Evolutionary conservation across 2,888 invertebrate genomes (phyloP).

Genomic region (Blastobasis adustella): DNA sequence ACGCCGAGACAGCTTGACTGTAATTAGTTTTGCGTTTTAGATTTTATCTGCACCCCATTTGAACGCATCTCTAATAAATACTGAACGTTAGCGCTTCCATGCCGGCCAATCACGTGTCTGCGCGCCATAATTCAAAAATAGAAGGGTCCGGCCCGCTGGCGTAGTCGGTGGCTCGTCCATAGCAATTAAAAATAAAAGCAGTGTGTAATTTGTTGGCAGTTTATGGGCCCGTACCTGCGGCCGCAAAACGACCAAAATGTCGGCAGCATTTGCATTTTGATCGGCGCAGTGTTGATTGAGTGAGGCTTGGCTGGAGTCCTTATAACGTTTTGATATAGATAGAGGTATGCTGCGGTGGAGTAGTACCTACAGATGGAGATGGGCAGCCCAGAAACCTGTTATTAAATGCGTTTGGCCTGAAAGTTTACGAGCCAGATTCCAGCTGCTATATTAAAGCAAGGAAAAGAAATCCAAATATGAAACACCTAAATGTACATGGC

Average conservation of each 20-base stretch:
- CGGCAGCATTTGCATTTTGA: conserved; percentile 57
- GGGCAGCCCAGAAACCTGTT: too few relatives aligned
- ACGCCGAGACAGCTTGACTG: neutral
- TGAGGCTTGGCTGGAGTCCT: conserved; percentile 27
- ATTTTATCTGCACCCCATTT: conserved; percentile 36
- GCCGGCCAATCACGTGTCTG: conserved; percentile 63
- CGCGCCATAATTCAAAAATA: conserved; percentile 67
- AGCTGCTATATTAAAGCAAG: too few relatives aligned
- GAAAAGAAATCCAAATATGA: too few relatives aligned
- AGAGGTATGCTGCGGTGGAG: too few relatives aligned
- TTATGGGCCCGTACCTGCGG: conserved; percentile 45
- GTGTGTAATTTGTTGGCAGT: conserved; percentile 66
- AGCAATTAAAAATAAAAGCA: conserved; percentile 71
- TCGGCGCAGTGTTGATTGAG: conserved; percentile 63
- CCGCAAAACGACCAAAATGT: conserved; percentile 50
- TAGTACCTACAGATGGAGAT: too few relatives aligned
- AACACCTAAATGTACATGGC: too few relatives aligned
- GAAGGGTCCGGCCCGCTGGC: conserved; percentile 57
- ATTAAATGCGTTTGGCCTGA: too few relatives aligned
- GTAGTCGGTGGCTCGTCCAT: conserved; percentile 62
- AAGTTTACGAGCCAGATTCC: too few relatives aligned
- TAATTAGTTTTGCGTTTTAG: conserved; percentile 20
- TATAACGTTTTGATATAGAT: too few relatives aligned
- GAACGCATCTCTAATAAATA: conserved; percentile 34
- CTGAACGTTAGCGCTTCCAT: conserved; percentile 31